phyloP scores from a whole-genome alignment of 2,888 invertebrate genomes.

The Tachystola acroxantha region DNA sequence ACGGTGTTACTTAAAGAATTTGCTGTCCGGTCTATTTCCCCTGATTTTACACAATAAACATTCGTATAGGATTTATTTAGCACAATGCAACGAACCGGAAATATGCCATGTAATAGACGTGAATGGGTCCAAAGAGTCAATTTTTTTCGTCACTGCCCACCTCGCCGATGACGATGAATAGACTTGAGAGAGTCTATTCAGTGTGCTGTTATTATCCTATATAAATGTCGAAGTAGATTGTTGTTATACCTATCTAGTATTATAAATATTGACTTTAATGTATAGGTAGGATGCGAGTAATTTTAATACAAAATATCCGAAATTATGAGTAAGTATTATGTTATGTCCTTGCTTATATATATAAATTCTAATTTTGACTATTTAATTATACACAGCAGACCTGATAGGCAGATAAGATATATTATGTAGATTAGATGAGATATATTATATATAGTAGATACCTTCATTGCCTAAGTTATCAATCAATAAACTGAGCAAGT shows the following conservation, averaged over 20 bases:
- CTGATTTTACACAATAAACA: conserved; percentile 20
- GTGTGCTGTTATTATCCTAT: conserved; percentile 19
- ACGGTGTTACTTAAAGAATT: conserved; percentile 17
- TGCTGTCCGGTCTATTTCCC: conserved; percentile 26
- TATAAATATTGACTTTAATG: too few relatives aligned
- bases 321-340: conserved; percentile 1
- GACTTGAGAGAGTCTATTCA: conserved; percentile 31
- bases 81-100: conserved; percentile 42
- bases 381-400: too few relatives aligned
- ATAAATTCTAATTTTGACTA: too few relatives aligned
- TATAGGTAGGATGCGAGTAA: background rate
- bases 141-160: conserved; percentile 23
- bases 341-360: too few relatives aligned
- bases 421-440: too few relatives aligned
- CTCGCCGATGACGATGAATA: conserved; percentile 20
- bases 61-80: conserved; percentile 7
- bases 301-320: background rate
- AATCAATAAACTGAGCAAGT: too few relatives aligned
- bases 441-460: too few relatives aligned
- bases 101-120: conserved; percentile 27
- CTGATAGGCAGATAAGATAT: too few relatives aligned
- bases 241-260: conserved; percentile 19
- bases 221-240: conserved; percentile 34
- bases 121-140: conserved; percentile 31
- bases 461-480: too few relatives aligned